Base-by-base conservation (phyloP, 2,113 vertebrate species). In the Urocynchramus pylzowi region DNA sequence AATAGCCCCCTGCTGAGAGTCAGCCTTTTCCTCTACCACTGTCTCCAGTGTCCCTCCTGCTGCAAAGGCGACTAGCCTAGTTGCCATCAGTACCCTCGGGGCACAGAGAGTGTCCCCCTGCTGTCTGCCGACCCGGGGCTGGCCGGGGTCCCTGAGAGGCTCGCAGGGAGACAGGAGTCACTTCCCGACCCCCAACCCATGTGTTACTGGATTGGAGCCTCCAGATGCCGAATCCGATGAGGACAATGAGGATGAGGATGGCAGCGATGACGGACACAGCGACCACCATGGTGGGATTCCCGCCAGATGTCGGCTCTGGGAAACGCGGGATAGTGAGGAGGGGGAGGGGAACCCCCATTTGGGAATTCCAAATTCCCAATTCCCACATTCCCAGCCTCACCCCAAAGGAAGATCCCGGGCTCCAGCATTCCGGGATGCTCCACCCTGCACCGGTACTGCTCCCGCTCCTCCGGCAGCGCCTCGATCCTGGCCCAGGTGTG, bases 191-290 rank as follows among this genome's bases (percentile, higher is more conserved):
- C 42, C 44, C 54, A 60, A 60, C 56, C 73, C 21, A 2, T 30
- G 56, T 47, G 16, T 37, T 60, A 76, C 73, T 27, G 1, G n/a
- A 19, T 15, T 5, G 44, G 56, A 31, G 9, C n/a, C 5, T 76
- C 56, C 73, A 76, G n/a, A 47, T 1, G 1, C 7, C 1, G 1
- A 71, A 26, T 56, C 17, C 17, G 0, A 42, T 11, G 42, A 45
- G 8, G n/a, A 6, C 5, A 4, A 3, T 11, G 65, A 70, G n/a
- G 44, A 31, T 4, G 16, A 37, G 16, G n/a, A 76, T 7, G n/a
- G 44, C 44, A 49, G 35, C 4, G 1, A 73, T 41, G 50, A 73
- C 0, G 3, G 10, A 52, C 57, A 50, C 22, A 33, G 57, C 3
- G 3, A 77, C 23, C 35, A 41, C 17, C 74, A 63, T 3, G 3